These are phyloP conservation scores for Microctonus aethiopoides DNA, from an alignment of 2,888 invertebrate species.

Conservation along the genomic window DNA sequence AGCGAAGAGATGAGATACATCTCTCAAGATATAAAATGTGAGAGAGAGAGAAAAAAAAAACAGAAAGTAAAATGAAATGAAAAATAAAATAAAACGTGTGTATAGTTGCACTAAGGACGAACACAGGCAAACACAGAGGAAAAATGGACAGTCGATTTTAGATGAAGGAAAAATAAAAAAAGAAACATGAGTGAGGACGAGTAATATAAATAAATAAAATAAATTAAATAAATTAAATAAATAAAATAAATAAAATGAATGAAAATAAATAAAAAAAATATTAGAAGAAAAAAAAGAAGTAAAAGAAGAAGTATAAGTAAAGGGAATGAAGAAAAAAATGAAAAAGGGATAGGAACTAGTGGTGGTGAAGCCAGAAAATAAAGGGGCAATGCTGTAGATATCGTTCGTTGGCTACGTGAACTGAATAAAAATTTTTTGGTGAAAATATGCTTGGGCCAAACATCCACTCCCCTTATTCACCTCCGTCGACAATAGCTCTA, in stretches of 20 bases:
- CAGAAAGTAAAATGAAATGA: too few species aligned
- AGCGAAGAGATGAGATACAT: neutral
- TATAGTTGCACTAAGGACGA: neutral
- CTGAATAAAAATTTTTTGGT: conserved; percentile 33
- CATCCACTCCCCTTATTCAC: conserved; percentile 9
- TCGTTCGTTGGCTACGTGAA: conserved; percentile 33
- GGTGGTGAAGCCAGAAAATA: conserved; percentile 18
- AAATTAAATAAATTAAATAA: neutral
- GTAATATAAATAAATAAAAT: too few species aligned
- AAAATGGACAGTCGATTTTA: conserved; percentile 26
- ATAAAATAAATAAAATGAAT: conserved; percentile 1
- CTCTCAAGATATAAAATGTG: neutral
- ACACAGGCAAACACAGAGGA: neutral
- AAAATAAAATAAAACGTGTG: too few species aligned
- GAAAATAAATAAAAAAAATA: neutral
- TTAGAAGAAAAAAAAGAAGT: neutral
- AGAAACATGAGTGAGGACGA: neutral
- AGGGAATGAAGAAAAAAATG: conserved; percentile 8
- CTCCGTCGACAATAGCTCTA: neutral
- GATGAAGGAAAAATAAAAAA: conserved; percentile 8
- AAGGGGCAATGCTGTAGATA: conserved; percentile 24
- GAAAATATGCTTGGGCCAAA: conserved; percentile 34
- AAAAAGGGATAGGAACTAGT: conserved; percentile 12
- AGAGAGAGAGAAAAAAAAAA: neutral
- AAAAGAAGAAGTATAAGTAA: neutral